Percentiles rank a stretch among this genome's conserved stretches.
Evolutionary conservation across 1,140 invertebrate genomes (phyloP).

Genomic region (Atta texana): DNA sequence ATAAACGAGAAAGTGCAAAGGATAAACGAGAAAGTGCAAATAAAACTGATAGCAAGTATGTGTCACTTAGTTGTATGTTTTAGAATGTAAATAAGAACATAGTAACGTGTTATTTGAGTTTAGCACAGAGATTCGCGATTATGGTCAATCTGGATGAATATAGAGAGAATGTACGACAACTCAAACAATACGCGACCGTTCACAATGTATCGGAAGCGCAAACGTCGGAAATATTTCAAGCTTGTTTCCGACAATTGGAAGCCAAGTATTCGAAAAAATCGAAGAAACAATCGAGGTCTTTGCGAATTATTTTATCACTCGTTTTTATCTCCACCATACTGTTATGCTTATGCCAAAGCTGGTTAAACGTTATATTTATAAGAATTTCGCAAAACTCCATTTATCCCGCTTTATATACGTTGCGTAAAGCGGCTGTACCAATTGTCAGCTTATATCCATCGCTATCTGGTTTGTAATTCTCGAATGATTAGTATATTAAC

Average conservation of each 20-base stretch:
- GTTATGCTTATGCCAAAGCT: constrained; percentile 83
- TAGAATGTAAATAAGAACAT: neutral
- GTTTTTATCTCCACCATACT: constrained; percentile 72
- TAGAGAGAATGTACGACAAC: constrained; percentile 75
- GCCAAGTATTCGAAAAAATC: constrained; percentile 71
- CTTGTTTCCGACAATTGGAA: constrained; percentile 85
- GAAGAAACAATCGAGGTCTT: constrained; percentile 35
- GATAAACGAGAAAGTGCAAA: neutral
- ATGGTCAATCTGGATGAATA: constrained; percentile 78
- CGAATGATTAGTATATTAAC: constrained; percentile 6
- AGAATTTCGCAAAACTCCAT: constrained; percentile 90
- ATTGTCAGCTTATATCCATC: constrained; percentile 88
- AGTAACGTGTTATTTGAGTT: neutral
- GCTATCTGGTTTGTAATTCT: constrained; percentile 87
- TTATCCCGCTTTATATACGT: constrained; percentile 89
- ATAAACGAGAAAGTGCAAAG: neutral
- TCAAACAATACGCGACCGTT: constrained; percentile 78
- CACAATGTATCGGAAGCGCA: constrained; percentile 85
- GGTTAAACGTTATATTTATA: constrained; percentile 86
- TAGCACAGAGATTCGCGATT: constrained; percentile 67
- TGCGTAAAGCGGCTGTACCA: constrained; percentile 89
- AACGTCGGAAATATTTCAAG: constrained; percentile 86
- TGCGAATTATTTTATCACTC: constrained; percentile 63
- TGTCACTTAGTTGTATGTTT: neutral
- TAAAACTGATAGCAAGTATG: neutral